A percentile compares a stretch with the other conserved stretches of the same genome.
phyloP scores from a whole-genome alignment of 2,797 vertebrate genomes.

The Triplophysa yarkandensis region DNA sequence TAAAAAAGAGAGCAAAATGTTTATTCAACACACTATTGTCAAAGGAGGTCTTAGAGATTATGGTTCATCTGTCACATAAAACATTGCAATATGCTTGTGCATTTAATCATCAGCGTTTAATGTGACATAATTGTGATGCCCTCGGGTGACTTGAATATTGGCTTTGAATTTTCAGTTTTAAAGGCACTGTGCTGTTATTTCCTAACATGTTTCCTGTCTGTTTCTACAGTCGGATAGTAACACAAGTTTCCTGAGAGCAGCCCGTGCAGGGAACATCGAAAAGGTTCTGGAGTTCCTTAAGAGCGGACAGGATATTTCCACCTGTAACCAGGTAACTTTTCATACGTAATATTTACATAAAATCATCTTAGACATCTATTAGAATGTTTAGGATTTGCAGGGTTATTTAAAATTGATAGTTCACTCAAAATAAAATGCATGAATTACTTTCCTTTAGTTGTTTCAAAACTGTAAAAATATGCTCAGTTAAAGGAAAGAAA shows the following conservation, averaged over 20 bases:
- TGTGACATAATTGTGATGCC: neutral
- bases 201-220: slow-evolving; percentile 14
- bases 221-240: slow-evolving; percentile 84
- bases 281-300: slow-evolving; percentile 87
- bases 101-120: neutral
- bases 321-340: slow-evolving; percentile 82
- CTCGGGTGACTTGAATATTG: neutral
- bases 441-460: too few species aligned
- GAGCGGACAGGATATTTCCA: slow-evolving; percentile 85
- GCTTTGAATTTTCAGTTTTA: neutral
- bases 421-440: too few species aligned
- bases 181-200: neutral
- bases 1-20: neutral
- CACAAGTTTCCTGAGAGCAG: slow-evolving; percentile 87
- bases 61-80: neutral
- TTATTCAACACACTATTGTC: neutral
- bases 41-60: neutral
- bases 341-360: neutral
- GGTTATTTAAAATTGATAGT: too few species aligned
- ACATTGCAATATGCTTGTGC: neutral
- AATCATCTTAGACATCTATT: too few species aligned
- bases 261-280: slow-evolving; percentile 85
- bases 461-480: too few species aligned
- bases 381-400: too few species aligned
- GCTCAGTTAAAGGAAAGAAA: too few species aligned